Conservation (phyloP, 2,888 invertebrate genomes). For the Aelia acuminata region DNA sequence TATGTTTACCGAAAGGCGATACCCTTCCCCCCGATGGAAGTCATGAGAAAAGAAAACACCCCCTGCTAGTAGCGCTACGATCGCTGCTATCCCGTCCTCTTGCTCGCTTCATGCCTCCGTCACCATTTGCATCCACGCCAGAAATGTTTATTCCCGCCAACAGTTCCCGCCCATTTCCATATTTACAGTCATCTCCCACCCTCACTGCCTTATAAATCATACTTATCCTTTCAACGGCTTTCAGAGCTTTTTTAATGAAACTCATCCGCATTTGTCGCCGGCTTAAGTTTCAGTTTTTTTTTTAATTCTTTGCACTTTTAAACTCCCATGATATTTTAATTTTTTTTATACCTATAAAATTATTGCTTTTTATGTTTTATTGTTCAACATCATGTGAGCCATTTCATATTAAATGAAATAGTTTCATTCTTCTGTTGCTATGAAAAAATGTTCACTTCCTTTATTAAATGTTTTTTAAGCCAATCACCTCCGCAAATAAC, state of each 20-base stretch:
- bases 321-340: background rate
- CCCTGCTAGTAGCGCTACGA: background rate
- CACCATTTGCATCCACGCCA: slow-evolving; percentile 33
- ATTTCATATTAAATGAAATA: too few species aligned
- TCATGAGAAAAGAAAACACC: slow-evolving; percentile 34
- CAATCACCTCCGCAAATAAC: too few species aligned
- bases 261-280: background rate
- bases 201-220: slow-evolving; percentile 10
- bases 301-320: background rate
- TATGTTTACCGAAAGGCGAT: slow-evolving; percentile 25
- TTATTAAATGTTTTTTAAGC: too few species aligned
- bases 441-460: too few species aligned
- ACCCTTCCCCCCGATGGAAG: background rate
- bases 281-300: background rate
- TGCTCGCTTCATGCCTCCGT: background rate
- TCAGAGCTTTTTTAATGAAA: background rate
- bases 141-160: slow-evolving; percentile 12
- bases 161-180: slow-evolving; percentile 2
- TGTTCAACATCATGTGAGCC: too few species aligned
- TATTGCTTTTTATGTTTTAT: too few species aligned
- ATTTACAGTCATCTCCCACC: slow-evolving; percentile 44
- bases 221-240: slow-evolving; percentile 12
- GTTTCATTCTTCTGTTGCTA: too few species aligned
- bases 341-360: too few species aligned
- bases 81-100: background rate